Percentiles rank a stretch among this genome's conserved stretches.
These are phyloP conservation scores for Melierax canorus DNA, from an alignment of 2,113 vertebrate genomes.

Conservation along the genomic window DNA sequence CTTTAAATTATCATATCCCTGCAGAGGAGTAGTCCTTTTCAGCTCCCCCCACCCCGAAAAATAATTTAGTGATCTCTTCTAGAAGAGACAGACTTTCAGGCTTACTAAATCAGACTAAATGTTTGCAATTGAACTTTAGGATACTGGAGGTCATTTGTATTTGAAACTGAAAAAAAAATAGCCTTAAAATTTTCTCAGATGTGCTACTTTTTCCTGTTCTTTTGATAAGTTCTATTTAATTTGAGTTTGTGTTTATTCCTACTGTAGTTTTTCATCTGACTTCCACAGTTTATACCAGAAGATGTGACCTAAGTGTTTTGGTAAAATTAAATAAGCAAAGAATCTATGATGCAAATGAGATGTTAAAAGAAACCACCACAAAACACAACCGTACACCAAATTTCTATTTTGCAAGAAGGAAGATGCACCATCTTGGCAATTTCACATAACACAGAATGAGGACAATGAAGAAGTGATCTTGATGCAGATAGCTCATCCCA, in stretches of 20 bases:
- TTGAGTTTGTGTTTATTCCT: background rate
- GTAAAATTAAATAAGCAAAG: background rate
- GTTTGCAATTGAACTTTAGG: background rate
- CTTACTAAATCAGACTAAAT: conserved; percentile 2
- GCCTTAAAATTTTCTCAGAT: background rate
- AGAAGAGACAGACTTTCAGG: background rate
- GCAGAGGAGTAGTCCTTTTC: background rate
- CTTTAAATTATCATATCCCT: background rate
- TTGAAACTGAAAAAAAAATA: background rate
- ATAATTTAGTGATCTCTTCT: background rate
- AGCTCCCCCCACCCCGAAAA: background rate
- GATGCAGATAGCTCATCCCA: background rate
- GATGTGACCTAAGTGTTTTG: background rate
- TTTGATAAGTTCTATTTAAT: background rate
- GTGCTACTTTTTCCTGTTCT: background rate
- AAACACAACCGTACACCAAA: background rate
- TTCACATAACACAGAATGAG: background rate
- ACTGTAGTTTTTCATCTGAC: background rate
- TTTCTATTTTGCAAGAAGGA: background rate
- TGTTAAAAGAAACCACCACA: background rate
- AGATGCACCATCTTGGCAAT: background rate
- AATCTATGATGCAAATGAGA: background rate
- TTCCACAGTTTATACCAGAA: background rate
- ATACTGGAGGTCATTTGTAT: background rate
- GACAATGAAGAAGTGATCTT: background rate